These are phyloP conservation scores for Heliocidaris erythrogramma DNA, from an alignment of 35 echinoderm and acorn worm species.

Conservation along the genomic window DNA sequence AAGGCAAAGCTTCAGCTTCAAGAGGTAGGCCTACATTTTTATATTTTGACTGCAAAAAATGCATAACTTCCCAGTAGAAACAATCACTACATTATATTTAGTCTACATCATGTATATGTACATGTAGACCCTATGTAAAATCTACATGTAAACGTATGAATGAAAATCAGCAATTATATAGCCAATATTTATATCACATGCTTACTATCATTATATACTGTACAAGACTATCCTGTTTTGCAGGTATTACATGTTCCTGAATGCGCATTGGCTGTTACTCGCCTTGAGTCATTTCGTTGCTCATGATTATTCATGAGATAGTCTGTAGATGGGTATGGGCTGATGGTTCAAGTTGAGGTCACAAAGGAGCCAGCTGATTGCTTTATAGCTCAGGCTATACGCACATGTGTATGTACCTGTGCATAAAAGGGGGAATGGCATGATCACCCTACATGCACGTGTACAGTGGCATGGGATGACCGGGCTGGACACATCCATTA, in stretches of 20 bases:
- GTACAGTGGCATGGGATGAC: neutral
- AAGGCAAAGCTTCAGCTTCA: too few relatives aligned
- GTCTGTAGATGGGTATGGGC: neutral
- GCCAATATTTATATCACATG: too few relatives aligned
- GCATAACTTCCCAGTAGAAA: too few relatives aligned
- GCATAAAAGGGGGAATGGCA: neutral
- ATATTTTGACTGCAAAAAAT: too few relatives aligned
- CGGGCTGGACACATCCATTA: neutral
- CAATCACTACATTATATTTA: too few relatives aligned
- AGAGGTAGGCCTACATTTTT: too few relatives aligned
- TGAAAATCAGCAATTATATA: too few relatives aligned
- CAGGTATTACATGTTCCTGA: neutral
- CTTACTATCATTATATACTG: too few relatives aligned
- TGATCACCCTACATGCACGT: neutral
- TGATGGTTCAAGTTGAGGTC: neutral
- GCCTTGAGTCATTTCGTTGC: neutral
- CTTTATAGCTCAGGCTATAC: neutral
- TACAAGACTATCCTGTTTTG: neutral
- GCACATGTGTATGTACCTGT: neutral
- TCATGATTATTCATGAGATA: conserved; percentile 4
- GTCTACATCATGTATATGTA: too few relatives aligned
- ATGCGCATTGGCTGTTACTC: neutral
- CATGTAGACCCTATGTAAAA: too few relatives aligned
- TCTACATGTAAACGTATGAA: too few relatives aligned
- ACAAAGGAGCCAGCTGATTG: neutral